These are phyloP conservation scores for Jordanella pulchra DNA, from an alignment of 2,797 vertebrate genomes.

Conservation along the genomic window DNA sequence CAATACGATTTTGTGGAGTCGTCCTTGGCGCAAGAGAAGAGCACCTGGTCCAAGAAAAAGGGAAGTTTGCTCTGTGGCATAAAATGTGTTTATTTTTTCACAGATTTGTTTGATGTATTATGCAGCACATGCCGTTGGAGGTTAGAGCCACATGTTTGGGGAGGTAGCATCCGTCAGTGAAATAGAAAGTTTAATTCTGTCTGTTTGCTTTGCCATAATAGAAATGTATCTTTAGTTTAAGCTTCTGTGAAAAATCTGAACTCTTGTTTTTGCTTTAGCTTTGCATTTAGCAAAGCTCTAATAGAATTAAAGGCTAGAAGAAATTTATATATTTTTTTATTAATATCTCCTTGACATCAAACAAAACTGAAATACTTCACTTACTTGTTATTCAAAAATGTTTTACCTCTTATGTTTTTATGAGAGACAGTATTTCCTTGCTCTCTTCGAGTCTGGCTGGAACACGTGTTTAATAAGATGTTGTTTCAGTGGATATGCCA, in stretches of 20 bases:
- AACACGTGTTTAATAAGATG: background rate
- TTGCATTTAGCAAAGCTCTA: background rate
- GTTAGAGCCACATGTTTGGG: slow-evolving; percentile 28
- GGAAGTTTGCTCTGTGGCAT: slow-evolving; percentile 33
- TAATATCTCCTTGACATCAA: background rate
- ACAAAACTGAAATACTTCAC: background rate
- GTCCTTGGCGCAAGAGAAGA: slow-evolving; percentile 45
- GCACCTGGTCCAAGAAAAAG: slow-evolving; percentile 38
- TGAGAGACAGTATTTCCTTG: no score
- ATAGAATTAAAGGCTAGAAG: background rate
- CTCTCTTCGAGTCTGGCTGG: background rate
- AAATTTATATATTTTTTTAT: background rate
- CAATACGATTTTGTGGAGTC: slow-evolving; percentile 51
- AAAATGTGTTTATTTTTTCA: slow-evolving; percentile 26
- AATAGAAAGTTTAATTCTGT: slow-evolving; percentile 26
- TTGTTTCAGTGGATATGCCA: background rate
- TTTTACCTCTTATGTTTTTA: background rate
- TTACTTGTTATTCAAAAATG: background rate
- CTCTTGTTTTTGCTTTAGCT: background rate
- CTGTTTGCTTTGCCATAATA: slow-evolving; percentile 3
- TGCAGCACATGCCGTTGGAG: slow-evolving; percentile 14
- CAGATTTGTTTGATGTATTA: slow-evolving; percentile 36
- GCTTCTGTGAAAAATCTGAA: background rate
- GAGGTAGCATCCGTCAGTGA: slow-evolving; percentile 19
- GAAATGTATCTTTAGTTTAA: slow-evolving; percentile 12